Percentiles rank a stretch among this genome's conserved stretches.
Conservation (phyloP, 2,113 vertebrate species). For the Stigmatopora argus region DNA sequence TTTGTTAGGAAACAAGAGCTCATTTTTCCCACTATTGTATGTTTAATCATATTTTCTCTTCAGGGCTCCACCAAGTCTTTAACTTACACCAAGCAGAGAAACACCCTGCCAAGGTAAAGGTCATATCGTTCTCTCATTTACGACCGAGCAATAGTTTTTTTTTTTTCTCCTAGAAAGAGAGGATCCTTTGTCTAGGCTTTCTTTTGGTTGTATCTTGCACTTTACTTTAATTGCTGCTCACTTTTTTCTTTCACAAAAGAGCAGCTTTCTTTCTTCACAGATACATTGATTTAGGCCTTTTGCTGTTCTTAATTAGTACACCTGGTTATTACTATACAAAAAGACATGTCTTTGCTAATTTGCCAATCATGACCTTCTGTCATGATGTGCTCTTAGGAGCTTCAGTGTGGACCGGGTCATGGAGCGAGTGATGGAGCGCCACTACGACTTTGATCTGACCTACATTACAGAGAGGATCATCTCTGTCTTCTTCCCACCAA, state of each 20-base stretch:
- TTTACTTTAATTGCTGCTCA: background rate
- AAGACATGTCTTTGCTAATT: background rate
- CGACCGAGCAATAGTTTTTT: background rate
- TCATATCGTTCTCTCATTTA: background rate
- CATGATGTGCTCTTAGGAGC: conserved; percentile 64
- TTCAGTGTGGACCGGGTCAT: conserved; percentile 86
- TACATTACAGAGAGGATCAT: conserved; percentile 91
- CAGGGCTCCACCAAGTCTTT: conserved; percentile 67
- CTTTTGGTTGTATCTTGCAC: background rate
- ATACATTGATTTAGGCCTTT: background rate
- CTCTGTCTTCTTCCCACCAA: conserved; percentile 83
- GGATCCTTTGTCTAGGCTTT: background rate
- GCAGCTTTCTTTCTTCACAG: conserved; percentile 3
- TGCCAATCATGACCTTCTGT: background rate
- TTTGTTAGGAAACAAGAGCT: background rate
- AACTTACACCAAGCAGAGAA: conserved; percentile 64
- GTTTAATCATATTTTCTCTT: background rate
- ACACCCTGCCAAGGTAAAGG: conserved; percentile 61
- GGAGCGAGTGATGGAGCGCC: conserved; percentile 84
- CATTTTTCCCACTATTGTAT: background rate
- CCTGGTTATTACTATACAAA: too few species aligned
- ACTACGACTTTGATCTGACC: conserved; percentile 86
- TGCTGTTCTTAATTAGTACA: background rate
- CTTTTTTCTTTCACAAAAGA: background rate
- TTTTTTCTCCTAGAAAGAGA: background rate